Evolutionary conservation across 2,797 vertebrate genomes (phyloP).

Genomic region (Fistularia tabacaria): DNA sequence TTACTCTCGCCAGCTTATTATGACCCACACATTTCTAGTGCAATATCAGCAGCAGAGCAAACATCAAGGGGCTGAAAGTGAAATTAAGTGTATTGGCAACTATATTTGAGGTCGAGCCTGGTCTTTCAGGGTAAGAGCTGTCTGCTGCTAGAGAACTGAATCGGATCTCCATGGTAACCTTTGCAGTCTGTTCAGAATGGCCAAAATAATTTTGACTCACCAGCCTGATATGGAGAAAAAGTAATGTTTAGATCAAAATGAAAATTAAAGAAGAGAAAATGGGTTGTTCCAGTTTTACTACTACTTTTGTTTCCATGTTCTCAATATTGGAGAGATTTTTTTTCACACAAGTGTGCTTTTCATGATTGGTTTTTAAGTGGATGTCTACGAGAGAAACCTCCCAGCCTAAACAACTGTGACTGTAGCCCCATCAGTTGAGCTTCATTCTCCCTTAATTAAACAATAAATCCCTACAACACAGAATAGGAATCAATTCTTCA

Average conservation of each 20-base stretch:
- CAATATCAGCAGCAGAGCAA: background rate
- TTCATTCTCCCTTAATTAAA: background rate
- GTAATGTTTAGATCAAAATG: too few relatives aligned
- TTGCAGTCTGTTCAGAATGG: too few relatives aligned
- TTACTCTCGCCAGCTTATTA: background rate
- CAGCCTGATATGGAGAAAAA: too few relatives aligned
- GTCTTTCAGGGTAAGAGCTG: background rate
- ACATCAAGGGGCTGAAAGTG: background rate
- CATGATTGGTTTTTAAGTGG: too few relatives aligned
- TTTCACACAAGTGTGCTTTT: background rate
- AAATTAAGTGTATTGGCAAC: background rate
- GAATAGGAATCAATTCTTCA: too few relatives aligned
- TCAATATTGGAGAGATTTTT: background rate
- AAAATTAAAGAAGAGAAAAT: too few relatives aligned
- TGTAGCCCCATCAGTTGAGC: background rate
- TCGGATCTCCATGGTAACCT: background rate
- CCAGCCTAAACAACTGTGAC: background rate
- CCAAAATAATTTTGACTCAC: too few relatives aligned
- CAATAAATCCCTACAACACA: background rate
- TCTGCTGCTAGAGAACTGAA: background rate
- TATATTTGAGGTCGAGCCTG: background rate
- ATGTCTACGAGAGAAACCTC: too few relatives aligned
- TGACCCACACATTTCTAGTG: background rate
- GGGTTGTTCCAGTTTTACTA: background rate
- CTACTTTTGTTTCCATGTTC: background rate